phyloP scores from a whole-genome alignment of 2,113 vertebrate species.

The Lates calcarifer region DNA sequence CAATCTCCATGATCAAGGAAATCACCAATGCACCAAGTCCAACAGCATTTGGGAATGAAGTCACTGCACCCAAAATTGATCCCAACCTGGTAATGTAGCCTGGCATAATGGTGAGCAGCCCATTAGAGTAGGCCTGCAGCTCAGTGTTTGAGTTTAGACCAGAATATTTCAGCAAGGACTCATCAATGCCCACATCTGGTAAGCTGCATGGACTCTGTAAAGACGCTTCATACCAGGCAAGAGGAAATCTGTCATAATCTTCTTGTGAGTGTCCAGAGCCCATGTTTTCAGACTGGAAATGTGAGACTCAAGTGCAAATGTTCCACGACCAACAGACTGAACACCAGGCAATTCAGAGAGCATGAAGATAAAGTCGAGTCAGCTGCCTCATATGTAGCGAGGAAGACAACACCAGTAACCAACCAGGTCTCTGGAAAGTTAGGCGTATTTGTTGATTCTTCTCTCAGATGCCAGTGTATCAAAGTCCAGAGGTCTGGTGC shows the following conservation, averaged over 20 bases:
- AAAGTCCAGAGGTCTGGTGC: not conserved
- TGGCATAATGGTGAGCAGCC: accelerated
- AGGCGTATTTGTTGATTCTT: not conserved
- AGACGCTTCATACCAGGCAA: accelerated
- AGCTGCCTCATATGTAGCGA: not conserved
- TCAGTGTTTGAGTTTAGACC: not conserved
- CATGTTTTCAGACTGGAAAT: not conserved
- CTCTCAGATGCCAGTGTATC: not conserved
- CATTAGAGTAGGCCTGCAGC: not conserved
- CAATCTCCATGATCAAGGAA: not conserved
- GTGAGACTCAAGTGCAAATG: not conserved
- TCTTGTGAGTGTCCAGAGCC: accelerated
- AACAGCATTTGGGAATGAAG: not conserved
- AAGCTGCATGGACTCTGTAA: accelerated
- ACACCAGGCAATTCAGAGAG: not conserved
- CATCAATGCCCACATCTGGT: constrained; percentile 20
- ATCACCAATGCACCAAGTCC: constrained; percentile 38
- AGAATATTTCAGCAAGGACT: constrained; percentile 27
- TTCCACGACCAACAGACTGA: not conserved
- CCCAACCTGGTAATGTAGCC: accelerated
- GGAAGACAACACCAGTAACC: not conserved
- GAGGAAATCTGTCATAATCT: accelerated
- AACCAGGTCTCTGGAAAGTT: not conserved
- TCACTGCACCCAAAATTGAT: accelerated
- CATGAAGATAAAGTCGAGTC: not conserved